Evolutionary conservation across 2,797 vertebrate genomes (phyloP).

Genomic region (Gambelia wislizenii): DNA sequence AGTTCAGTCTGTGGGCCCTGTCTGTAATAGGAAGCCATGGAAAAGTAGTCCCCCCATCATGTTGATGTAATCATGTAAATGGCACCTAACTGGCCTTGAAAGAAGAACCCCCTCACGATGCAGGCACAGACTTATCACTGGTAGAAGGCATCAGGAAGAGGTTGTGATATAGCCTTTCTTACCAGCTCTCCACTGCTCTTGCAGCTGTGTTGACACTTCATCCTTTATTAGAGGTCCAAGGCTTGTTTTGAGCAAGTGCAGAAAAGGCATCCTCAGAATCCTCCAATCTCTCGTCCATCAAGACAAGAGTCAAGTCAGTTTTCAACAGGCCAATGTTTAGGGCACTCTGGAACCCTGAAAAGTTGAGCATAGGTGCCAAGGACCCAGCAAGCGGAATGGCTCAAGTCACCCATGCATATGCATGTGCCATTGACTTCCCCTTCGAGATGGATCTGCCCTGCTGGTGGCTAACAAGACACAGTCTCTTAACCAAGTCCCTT

Average conservation of each 20-base stretch:
- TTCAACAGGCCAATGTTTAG: not conserved
- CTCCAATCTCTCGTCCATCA: not conserved
- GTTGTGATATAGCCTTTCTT: not conserved
- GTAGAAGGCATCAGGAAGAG: not conserved
- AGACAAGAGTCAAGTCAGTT: not conserved
- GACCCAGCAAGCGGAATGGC: not conserved
- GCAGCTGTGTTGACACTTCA: not conserved
- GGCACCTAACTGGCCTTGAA: not conserved
- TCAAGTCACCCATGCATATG: not conserved
- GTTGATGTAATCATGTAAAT: not conserved
- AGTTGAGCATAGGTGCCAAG: not conserved
- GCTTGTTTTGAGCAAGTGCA: not conserved
- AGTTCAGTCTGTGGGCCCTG: not conserved
- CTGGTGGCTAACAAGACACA: not conserved
- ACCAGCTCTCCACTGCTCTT: not conserved
- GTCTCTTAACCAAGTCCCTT: constrained; percentile 17
- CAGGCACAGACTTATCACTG: not conserved
- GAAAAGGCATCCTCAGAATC: not conserved
- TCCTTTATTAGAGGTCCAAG: not conserved
- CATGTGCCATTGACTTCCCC: not conserved
- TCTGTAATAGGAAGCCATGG: not conserved
- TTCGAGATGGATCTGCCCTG: not conserved
- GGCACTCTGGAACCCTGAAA: not conserved
- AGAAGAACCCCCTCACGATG: not conserved
- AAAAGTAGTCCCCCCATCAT: not conserved